These are phyloP conservation scores for Cephus nigrinus DNA, from an alignment of 2,888 invertebrate species.

Conservation along the genomic window DNA sequence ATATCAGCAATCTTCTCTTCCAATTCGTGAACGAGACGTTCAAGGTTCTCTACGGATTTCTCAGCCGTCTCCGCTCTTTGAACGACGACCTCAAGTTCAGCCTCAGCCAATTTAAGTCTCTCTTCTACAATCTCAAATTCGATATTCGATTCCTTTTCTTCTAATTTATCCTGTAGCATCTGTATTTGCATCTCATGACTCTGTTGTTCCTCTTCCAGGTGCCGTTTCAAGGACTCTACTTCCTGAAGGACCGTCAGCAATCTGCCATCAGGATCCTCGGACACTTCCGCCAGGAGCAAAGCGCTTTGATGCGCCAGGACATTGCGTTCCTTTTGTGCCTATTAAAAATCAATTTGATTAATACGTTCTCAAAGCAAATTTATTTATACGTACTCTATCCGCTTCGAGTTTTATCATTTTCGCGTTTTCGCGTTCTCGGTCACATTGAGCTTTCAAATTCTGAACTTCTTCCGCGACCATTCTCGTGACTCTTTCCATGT, in stretches of 20 bases:
- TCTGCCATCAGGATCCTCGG: conserved; percentile 69
- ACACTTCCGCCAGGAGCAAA: conserved; percentile 73
- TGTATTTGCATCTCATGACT: conserved; percentile 71
- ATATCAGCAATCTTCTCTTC: conserved; percentile 51
- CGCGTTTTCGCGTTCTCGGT: conserved; percentile 73
- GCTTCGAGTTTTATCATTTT: conserved; percentile 64
- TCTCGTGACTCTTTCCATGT: conserved; percentile 75
- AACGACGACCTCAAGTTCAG: conserved; percentile 74
- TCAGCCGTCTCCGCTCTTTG: conserved; percentile 74
- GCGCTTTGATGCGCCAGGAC: conserved; percentile 78
- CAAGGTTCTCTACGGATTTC: conserved; percentile 60
- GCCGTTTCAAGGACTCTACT: conserved; percentile 73
- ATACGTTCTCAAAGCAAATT: not conserved
- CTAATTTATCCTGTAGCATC: conserved; percentile 74
- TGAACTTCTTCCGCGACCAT: conserved; percentile 76
- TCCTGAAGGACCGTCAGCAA: conserved; percentile 69
- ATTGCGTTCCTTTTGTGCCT: conserved; percentile 74
- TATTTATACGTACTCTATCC: conserved; percentile 54
- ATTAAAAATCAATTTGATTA: not conserved
- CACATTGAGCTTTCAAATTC: conserved; percentile 72
- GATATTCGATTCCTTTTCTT: conserved; percentile 75
- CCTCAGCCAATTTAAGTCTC: conserved; percentile 75
- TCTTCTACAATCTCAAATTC: conserved; percentile 78
- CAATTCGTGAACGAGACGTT: conserved; percentile 42
- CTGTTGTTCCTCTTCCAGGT: conserved; percentile 73